phyloP scores from a whole-genome alignment of 2,797 vertebrate species.

The Perdix hodgsoniae region DNA sequence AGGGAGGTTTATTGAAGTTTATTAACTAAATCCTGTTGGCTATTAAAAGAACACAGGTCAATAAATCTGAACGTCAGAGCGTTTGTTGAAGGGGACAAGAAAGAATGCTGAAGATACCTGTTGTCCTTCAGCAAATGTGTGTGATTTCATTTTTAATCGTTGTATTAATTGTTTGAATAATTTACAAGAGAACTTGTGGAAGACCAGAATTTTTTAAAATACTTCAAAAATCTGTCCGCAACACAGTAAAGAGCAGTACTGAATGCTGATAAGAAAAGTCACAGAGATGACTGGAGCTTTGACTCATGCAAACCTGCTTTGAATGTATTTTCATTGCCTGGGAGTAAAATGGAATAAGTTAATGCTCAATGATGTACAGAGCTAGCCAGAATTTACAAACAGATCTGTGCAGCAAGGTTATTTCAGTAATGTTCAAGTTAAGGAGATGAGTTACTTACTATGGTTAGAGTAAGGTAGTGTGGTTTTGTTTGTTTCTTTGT shows the following conservation, averaged over 20 bases:
- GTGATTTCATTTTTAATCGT: conserved; percentile 51
- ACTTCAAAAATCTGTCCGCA: conserved; percentile 2
- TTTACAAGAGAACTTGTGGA: conserved; percentile 7
- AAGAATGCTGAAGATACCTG: conserved; percentile 55
- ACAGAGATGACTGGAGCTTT: neutral
- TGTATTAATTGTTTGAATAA: conserved; percentile 46
- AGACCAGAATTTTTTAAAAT: conserved; percentile 11
- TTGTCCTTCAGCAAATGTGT: conserved; percentile 53
- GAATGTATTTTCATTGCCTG: neutral
- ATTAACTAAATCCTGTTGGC: conserved; percentile 80
- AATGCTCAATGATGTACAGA: neutral
- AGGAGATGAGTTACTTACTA: neutral
- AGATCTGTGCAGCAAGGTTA: neutral
- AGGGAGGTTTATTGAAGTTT: conserved; percentile 80
- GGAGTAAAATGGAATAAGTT: neutral
- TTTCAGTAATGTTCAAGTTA: neutral
- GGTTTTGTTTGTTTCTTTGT: neutral
- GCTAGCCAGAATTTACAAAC: neutral
- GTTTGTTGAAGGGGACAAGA: conserved; percentile 51
- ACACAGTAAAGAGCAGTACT: neutral
- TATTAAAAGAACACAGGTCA: conserved; percentile 69
- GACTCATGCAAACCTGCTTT: neutral
- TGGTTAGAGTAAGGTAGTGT: fast-evolving
- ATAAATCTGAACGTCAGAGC: conserved; percentile 75
- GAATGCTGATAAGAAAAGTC: neutral